Base-by-base conservation (phyloP, 2,797 vertebrate genomes). In the Gadopsis marmoratus region DNA sequence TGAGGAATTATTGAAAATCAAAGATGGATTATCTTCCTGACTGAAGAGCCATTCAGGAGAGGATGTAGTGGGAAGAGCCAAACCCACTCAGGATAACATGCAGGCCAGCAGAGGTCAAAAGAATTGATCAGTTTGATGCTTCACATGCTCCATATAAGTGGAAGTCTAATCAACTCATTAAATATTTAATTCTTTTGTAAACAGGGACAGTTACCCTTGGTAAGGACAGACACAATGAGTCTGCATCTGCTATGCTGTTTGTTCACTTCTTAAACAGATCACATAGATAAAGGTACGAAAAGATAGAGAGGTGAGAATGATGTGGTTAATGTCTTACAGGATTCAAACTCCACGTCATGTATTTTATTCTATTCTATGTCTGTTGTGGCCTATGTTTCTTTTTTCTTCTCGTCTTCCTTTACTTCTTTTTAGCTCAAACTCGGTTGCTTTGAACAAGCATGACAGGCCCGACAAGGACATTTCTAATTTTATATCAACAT, bases 1-100 rank as follows among this genome's bases (percentile, higher is more conserved):
- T 69, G 55, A 80, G 59, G 68, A 79, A 65, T 78, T 81, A 88
- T 63, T 72, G 76, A 76, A 83, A 91, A 87, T 78, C 89, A 85
- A 86, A 84, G 53, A 71, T 64, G 73, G 85, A 87, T 90, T 75
- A 86, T 70, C 31, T n/a, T 64, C 26, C 37, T 41, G 47, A 59
- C 43, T 26, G 54, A 70, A 54, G 65, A 71, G 23, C 26, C 56
- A 37, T 64, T 74, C 43, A 62, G 51, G 33, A 43, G 53, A 54
- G 62, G 68, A 61, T 37, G 60, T 37, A 33, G 65, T 84, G 58
- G 78, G 43, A 78, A 66, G 70, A 81, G 59, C 39, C n/a, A 56
- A 81, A 63, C 62, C 76, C 45, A 76, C 73, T 76, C 77, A 79
- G 56, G 74, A 59, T 65, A 39, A 80, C 45, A 35, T 17, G 43